phyloP scores from a whole-genome alignment of 2,888 invertebrate genomes.

The Cryptocephalus primarius region DNA sequence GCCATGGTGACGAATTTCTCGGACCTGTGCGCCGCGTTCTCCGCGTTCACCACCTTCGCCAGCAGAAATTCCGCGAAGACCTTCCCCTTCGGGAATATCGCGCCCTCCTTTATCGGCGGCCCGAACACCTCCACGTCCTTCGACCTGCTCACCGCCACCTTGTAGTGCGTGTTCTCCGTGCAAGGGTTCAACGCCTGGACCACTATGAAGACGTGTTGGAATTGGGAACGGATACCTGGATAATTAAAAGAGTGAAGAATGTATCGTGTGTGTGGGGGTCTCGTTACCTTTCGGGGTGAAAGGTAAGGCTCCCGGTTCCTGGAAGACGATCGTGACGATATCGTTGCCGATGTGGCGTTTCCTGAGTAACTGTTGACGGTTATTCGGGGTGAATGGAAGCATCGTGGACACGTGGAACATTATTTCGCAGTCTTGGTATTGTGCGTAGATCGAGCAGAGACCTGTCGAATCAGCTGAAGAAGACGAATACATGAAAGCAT shows the following conservation, averaged over 20 bases:
- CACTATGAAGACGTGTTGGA: slow-evolving; percentile 94
- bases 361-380: slow-evolving; percentile 84
- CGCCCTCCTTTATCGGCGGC: slow-evolving; percentile 83
- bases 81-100: slow-evolving; percentile 78
- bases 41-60: slow-evolving; percentile 93
- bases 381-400: slow-evolving; percentile 91
- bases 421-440: slow-evolving; percentile 83
- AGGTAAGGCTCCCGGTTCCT: slow-evolving; percentile 81
- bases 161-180: slow-evolving; percentile 83
- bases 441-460: slow-evolving; percentile 82
- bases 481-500: not conserved
- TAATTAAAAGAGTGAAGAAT: slow-evolving; percentile 32
- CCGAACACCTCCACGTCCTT: slow-evolving; percentile 95
- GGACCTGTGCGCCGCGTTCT: slow-evolving; percentile 91
- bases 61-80: slow-evolving; percentile 91
- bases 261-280: too few species aligned
- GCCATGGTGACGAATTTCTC: slow-evolving; percentile 97
- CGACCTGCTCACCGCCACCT: slow-evolving; percentile 51
- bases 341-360: slow-evolving; percentile 97
- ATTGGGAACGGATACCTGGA: slow-evolving; percentile 73
- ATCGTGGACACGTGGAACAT: slow-evolving; percentile 98
- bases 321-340: slow-evolving; percentile 94
- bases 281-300: slow-evolving; percentile 65
- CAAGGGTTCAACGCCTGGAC: slow-evolving; percentile 84
- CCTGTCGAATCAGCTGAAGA: slow-evolving; percentile 82